Conservation (phyloP, 2,888 invertebrate species). For the Drosophila multiciliata region DNA sequence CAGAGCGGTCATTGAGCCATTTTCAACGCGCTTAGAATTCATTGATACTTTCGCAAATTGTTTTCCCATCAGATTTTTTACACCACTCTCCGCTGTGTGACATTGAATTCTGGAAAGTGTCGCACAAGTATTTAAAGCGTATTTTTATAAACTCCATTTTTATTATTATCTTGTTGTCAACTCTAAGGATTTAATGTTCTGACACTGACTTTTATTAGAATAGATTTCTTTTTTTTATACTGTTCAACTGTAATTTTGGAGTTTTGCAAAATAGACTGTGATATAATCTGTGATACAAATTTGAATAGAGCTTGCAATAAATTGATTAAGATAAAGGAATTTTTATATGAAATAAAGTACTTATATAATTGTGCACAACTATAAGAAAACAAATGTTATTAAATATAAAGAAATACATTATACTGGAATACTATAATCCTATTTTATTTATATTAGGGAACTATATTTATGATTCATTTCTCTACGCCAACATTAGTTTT, state of each 20-base stretch:
- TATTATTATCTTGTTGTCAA: background rate
- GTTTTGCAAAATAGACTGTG: no score
- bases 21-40: constrained; percentile 75
- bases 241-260: background rate
- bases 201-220: background rate
- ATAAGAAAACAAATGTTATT: background rate
- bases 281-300: background rate
- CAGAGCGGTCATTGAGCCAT: constrained; percentile 69
- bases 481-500: background rate
- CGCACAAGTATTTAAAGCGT: constrained; percentile 21
- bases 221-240: background rate
- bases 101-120: constrained; percentile 50
- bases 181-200: background rate
- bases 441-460: background rate
- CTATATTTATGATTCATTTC: background rate
- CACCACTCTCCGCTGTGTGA: constrained; percentile 38
- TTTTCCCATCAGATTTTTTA: constrained; percentile 42
- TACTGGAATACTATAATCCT: background rate
- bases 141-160: background rate
- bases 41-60: constrained; percentile 74
- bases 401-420: background rate
- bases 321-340: background rate
- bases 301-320: background rate
- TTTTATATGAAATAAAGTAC: background rate
- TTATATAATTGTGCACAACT: no score